phyloP scores from a whole-genome alignment of 1,140 invertebrate genomes.

The Lutraria rhynchaena region DNA sequence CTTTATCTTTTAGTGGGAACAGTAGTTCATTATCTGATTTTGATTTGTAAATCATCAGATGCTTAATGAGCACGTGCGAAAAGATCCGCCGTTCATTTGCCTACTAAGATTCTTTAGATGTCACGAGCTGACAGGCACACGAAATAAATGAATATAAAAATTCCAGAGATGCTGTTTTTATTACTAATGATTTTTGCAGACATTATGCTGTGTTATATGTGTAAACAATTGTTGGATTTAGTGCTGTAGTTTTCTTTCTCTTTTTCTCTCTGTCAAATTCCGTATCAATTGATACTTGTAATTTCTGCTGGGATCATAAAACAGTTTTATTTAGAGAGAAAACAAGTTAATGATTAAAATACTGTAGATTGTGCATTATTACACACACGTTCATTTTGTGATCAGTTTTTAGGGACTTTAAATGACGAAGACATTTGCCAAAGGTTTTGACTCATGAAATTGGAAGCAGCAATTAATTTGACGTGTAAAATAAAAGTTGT shows the following conservation, averaged over 20 bases:
- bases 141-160: conserved; percentile 59
- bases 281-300: neutral
- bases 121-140: conserved; percentile 42
- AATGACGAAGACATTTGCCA: too few species aligned
- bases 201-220: conserved; percentile 1
- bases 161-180: conserved; percentile 46
- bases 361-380: too few species aligned
- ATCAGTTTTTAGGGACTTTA: too few species aligned
- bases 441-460: too few species aligned
- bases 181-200: conserved; percentile 40
- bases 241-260: neutral
- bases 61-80: conserved; percentile 49
- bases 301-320: neutral
- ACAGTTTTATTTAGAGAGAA: too few species aligned
- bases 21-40: conserved; percentile 33
- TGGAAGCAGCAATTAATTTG: too few species aligned
- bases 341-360: too few species aligned
- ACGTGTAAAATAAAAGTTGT: too few species aligned
- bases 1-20: conserved; percentile 24
- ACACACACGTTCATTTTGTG: too few species aligned
- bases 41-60: conserved; percentile 49
- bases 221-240: conserved; percentile 36
- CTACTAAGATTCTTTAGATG: conserved; percentile 51
- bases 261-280: neutral
- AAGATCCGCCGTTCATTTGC: conserved; percentile 48